Conservation (phyloP, 2,797 vertebrate genomes). For the Pempheris klunzingeri region DNA sequence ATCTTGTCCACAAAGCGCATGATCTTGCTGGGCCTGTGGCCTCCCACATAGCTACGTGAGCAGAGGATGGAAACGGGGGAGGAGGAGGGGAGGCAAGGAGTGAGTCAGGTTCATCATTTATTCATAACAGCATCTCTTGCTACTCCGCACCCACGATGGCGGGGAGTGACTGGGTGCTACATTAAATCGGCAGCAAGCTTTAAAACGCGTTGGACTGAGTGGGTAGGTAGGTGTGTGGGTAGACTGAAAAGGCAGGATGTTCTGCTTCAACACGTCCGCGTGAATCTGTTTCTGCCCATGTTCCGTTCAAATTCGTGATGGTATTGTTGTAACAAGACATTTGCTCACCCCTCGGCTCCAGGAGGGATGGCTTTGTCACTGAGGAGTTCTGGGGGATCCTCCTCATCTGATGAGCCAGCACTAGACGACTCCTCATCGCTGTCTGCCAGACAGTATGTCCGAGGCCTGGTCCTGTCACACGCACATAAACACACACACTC, state of each 20-base stretch:
- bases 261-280: slow-evolving; percentile 37
- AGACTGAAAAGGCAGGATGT: slow-evolving; percentile 48
- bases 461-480: slow-evolving; percentile 89
- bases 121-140: slow-evolving; percentile 86
- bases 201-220: slow-evolving; percentile 51
- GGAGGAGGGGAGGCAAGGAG: slow-evolving; percentile 50
- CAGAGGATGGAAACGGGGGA: slow-evolving; percentile 40
- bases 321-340: slow-evolving; percentile 26
- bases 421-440: slow-evolving; percentile 99
- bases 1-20: slow-evolving; percentile 99
- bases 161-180: slow-evolving; percentile 53
- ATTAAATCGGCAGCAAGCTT: slow-evolving; percentile 62
- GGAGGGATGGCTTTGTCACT: slow-evolving; percentile 89
- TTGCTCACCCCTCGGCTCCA: slow-evolving; percentile 92
- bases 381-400: slow-evolving; percentile 91
- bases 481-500: slow-evolving; percentile 45
- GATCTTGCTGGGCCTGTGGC: slow-evolving; percentile 96
- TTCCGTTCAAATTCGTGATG: slow-evolving; percentile 17
- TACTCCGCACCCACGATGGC: slow-evolving; percentile 66
- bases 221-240: slow-evolving; percentile 30
- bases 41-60: slow-evolving; percentile 89
- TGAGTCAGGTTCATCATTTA: slow-evolving; percentile 83
- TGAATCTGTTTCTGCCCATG: slow-evolving; percentile 30
- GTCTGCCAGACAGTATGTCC: slow-evolving; percentile 95
- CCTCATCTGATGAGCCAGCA: slow-evolving; percentile 98